phyloP scores from a whole-genome alignment of 2,113 vertebrate genomes.

The Neolamprologus tretocephalus region DNA sequence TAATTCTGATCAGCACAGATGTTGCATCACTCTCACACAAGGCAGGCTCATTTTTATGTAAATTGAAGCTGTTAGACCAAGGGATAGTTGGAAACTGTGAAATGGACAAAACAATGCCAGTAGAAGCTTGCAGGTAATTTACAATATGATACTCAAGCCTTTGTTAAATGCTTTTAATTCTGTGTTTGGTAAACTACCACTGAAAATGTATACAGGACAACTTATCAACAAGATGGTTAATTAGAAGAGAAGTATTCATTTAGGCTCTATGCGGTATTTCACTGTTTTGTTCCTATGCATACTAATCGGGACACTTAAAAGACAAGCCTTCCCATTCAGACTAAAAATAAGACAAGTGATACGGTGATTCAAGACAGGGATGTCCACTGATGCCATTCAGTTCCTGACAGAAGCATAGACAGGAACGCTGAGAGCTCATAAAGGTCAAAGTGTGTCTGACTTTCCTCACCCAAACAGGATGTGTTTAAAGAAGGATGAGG shows the following conservation, averaged over 20 bases:
- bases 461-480: constrained; percentile 63
- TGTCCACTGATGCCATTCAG: constrained; percentile 12
- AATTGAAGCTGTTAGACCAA: constrained; percentile 57
- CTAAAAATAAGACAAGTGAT: neutral
- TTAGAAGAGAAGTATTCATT: neutral
- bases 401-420: constrained; percentile 47
- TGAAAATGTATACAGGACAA: neutral
- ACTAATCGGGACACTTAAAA: neutral
- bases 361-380: neutral
- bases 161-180: neutral
- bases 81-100: constrained; percentile 35
- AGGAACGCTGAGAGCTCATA: constrained; percentile 58
- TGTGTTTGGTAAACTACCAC: neutral
- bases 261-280: neutral
- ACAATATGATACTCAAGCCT: neutral
- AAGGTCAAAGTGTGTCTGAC: constrained; percentile 43
- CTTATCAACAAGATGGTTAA: neutral
- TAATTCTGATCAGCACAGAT: constrained; percentile 76
- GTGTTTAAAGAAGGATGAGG: constrained; percentile 50
- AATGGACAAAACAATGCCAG: constrained; percentile 12
- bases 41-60: constrained; percentile 70
- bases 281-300: neutral
- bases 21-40: constrained; percentile 62
- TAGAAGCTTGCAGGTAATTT: constrained; percentile 18
- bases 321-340: neutral